Conservation (phyloP, 2,888 invertebrate genomes). For the Onthophagus sagittarius region DNA sequence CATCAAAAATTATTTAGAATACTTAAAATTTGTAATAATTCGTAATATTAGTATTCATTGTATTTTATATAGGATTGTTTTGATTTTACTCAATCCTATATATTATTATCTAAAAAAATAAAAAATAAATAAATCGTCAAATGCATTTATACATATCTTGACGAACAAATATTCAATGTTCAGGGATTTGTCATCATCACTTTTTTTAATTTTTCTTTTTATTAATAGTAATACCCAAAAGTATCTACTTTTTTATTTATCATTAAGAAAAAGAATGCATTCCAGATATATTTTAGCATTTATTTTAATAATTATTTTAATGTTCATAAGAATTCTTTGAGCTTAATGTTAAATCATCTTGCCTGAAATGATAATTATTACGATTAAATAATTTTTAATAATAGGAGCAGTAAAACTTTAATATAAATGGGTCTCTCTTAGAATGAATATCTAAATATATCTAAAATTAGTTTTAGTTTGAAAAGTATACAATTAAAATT, state of each 20-base stretch:
- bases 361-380: background rate
- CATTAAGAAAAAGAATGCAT: background rate
- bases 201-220: background rate
- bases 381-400: too few species aligned
- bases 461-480: too few species aligned
- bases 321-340: background rate
- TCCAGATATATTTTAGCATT: slow-evolving; percentile 1
- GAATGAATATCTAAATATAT: too few species aligned
- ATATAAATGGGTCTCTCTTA: too few species aligned
- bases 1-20: too few species aligned
- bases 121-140: background rate
- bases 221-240: background rate
- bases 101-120: background rate
- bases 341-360: background rate
- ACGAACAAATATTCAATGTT: background rate
- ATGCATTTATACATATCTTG: background rate
- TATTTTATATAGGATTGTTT: background rate
- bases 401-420: too few species aligned
- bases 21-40: too few species aligned
- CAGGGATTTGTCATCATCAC: background rate
- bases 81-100: background rate
- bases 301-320: background rate
- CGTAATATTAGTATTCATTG: too few species aligned
- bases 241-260: background rate
- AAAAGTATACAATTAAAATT: too few species aligned